Conservation (phyloP, 2,888 invertebrate genomes). For the Craniophora ligustri region DNA sequence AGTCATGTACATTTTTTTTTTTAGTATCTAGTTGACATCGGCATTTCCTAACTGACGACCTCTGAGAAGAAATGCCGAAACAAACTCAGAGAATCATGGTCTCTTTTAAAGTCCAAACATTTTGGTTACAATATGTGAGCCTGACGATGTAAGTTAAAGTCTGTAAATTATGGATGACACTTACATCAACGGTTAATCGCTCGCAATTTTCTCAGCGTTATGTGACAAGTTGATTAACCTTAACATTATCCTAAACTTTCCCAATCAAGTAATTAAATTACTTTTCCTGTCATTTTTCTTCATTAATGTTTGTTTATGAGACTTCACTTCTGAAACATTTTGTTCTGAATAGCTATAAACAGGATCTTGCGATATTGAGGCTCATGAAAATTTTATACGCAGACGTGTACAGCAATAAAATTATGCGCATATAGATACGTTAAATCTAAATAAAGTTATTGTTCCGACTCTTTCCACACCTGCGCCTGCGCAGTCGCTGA, state of each 20-base stretch:
- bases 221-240: not conserved
- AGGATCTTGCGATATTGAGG: slow-evolving; percentile 19
- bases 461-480: slow-evolving; percentile 66
- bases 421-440: slow-evolving; percentile 51
- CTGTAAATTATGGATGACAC: too few species aligned
- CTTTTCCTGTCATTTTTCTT: not conserved
- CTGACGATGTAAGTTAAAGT: too few species aligned
- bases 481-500: slow-evolving; percentile 57
- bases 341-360: slow-evolving; percentile 23
- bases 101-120: too few species aligned
- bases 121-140: too few species aligned
- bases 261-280: not conserved
- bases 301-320: not conserved
- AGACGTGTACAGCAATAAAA: slow-evolving; percentile 36
- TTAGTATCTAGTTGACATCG: too few species aligned
- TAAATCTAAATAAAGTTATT: slow-evolving; percentile 48
- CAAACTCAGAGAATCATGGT: too few species aligned
- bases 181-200: not conserved
- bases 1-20: too few species aligned
- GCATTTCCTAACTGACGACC: too few species aligned
- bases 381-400: slow-evolving; percentile 41
- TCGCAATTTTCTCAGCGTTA: not conserved
- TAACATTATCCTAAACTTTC: not conserved
- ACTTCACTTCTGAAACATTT: slow-evolving; percentile 1
- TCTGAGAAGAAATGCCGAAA: too few species aligned